Evolutionary conservation across 2,888 invertebrate genomes (phyloP), one percentile per base, ranked within the genome.

Genomic region (Schizotus pectinicornis): DNA sequence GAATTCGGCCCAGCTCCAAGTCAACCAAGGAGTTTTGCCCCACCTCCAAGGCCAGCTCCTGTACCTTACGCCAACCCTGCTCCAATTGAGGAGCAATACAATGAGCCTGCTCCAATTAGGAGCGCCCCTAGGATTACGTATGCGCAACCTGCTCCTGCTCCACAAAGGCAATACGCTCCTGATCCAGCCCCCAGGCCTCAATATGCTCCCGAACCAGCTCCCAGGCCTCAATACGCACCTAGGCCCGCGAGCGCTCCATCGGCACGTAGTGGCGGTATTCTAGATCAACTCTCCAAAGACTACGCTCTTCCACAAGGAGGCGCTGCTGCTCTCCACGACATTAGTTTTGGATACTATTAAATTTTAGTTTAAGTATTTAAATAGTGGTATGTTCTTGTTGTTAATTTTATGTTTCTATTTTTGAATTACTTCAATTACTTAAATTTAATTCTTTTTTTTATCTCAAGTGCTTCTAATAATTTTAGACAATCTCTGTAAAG

Each of bases 281-380:
- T 93, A 42, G 93, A 93, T 74, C 90, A 92, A 74, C 84, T 93
- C 47, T 87, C 92, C 46, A 88, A 89, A 74, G 92, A 93, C 70
- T 93, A 90, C 73, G 88, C 91, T 7, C 78, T 93, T 43, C 93
- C 92, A 0, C 83, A 86, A 64, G 86, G 86, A 22, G 83, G 86
- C 6, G 83, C 89, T 0, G 82, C 85, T 34, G 86, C 92, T 0
- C 81, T 91, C 34, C 92, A 92, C 73, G 92, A 93, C 73, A 92
- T 93, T 77, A 88, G 90, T 58, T 93, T 93, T 75, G 91, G 92
- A 71, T 89, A 89, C 77, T 91, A 88, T 78, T 90, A 86, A 80
- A 58, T 45, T 39, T 22, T 22, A 22, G 22, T 22, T 22, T 22
- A 3, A 22, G 2, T 22, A 22, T 22, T 22, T 22, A 22, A 22